Conservation (phyloP, 37 sponge, comb jelly and placozoan genomes). For the Ianthella basta region DNA sequence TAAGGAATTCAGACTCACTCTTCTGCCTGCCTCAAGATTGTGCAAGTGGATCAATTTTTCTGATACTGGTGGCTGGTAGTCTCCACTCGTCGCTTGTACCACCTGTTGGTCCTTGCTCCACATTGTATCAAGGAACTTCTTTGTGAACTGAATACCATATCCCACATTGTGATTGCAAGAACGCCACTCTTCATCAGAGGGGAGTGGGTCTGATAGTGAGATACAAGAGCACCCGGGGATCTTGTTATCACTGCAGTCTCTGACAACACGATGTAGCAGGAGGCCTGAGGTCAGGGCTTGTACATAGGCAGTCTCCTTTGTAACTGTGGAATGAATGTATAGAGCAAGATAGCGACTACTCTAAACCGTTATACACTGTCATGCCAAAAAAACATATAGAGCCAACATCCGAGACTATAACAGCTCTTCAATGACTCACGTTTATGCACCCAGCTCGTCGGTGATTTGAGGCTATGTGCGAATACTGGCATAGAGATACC, state of each 20-base stretch:
- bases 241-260: neutral
- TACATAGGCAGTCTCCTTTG: slow-evolving; percentile 9
- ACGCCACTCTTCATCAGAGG: neutral
- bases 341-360: no score
- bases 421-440: neutral
- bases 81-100: neutral
- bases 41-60: no score
- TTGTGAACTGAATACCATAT: neutral
- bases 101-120: neutral
- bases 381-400: no score
- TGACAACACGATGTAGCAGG: neutral
- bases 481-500: neutral
- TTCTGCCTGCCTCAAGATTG: no score
- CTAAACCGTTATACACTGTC: no score
- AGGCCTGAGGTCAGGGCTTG: slow-evolving; percentile 2
- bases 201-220: neutral
- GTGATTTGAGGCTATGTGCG: neutral
- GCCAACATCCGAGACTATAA: neutral
- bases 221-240: neutral
- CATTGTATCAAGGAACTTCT: slow-evolving; percentile 2
- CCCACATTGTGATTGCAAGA: neutral
- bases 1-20: no score
- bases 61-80: no score
- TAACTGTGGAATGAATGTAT: neutral
- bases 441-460: neutral